Conservation (phyloP, 2,888 invertebrate genomes). For the Mactromeris polynyma region DNA sequence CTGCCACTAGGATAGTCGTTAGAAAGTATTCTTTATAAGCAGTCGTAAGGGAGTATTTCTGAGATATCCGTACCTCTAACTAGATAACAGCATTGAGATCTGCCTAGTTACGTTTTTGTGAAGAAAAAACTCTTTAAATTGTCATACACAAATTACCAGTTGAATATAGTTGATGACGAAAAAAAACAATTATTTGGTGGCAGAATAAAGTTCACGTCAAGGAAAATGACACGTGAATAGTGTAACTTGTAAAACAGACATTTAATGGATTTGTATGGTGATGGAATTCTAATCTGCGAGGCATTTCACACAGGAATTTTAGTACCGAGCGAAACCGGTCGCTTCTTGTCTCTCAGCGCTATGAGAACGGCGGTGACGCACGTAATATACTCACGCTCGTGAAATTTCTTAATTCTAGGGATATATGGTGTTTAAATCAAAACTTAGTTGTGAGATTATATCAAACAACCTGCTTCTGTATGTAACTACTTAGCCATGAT, state of each 20-base stretch:
- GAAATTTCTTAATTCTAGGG: background rate
- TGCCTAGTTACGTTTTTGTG: background rate
- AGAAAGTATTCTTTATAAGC: background rate
- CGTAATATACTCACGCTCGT: background rate
- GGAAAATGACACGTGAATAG: background rate
- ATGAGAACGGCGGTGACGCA: constrained; percentile 22
- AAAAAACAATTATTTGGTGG: background rate
- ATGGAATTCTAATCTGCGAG: background rate
- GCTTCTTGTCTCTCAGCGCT: constrained; percentile 26
- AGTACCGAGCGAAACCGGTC: background rate
- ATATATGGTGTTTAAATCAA: constrained; percentile 36
- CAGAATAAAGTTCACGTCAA: background rate
- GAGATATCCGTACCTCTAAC: background rate
- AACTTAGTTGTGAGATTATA: constrained; percentile 45
- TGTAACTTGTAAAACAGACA: constrained; percentile 1
- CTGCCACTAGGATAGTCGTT: background rate
- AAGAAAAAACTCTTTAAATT: background rate
- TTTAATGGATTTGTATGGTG: background rate
- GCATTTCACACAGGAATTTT: constrained; percentile 36
- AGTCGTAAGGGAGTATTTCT: background rate
- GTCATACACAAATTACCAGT: background rate
- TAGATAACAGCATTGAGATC: background rate
- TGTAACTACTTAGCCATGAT: constrained; percentile 51
- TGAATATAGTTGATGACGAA: background rate
- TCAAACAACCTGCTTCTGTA: constrained; percentile 56